These are phyloP conservation scores for Melanotaenia duboulayi DNA, from an alignment of 2,113 vertebrate genomes.

Conservation along the genomic window DNA sequence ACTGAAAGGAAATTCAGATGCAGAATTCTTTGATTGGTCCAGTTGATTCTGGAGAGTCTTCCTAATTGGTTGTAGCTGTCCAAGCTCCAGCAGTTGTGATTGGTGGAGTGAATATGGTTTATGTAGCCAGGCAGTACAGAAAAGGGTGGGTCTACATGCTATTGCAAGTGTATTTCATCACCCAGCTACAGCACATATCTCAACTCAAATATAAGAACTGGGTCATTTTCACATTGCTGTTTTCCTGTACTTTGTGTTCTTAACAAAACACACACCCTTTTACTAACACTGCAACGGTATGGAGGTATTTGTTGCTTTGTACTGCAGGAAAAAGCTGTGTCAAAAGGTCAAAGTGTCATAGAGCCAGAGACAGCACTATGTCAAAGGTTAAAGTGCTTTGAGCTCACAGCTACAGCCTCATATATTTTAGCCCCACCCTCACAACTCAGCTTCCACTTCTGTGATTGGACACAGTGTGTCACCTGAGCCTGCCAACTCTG, in stretches of 20 bases:
- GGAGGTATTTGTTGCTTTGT: slow-evolving; percentile 1
- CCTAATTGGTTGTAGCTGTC: slow-evolving; percentile 55
- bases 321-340: slow-evolving; percentile 24
- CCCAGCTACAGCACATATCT: slow-evolving; percentile 67
- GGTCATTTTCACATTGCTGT: slow-evolving; percentile 38
- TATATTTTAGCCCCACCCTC: slow-evolving; percentile 24
- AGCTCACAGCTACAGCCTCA: slow-evolving; percentile 28
- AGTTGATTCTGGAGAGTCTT: slow-evolving; percentile 6
- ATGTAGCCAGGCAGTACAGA: slow-evolving; percentile 72
- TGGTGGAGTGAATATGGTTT: slow-evolving; percentile 60
- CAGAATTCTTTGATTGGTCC: slow-evolving; percentile 47
- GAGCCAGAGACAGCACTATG: slow-evolving; percentile 34
- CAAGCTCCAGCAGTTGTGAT: slow-evolving; percentile 32
- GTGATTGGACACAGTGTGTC: slow-evolving; percentile 58
- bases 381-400: slow-evolving; percentile 63
- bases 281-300: background rate
- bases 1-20: slow-evolving; percentile 14
- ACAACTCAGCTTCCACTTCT: slow-evolving; percentile 7
- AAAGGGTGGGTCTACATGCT: slow-evolving; percentile 58
- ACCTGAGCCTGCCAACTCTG: slow-evolving; percentile 61
- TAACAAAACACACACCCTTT: slow-evolving; percentile 6
- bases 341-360: slow-evolving; percentile 44
- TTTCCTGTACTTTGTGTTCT: slow-evolving; percentile 11
- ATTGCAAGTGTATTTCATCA: slow-evolving; percentile 80
- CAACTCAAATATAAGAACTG: slow-evolving; percentile 49